Evolutionary conservation across 30 jellyfish, hydroid and myxozoan species (phyloP), one percentile per base, ranked within the genome.

Genomic region (Hydractinia echinata): DNA sequence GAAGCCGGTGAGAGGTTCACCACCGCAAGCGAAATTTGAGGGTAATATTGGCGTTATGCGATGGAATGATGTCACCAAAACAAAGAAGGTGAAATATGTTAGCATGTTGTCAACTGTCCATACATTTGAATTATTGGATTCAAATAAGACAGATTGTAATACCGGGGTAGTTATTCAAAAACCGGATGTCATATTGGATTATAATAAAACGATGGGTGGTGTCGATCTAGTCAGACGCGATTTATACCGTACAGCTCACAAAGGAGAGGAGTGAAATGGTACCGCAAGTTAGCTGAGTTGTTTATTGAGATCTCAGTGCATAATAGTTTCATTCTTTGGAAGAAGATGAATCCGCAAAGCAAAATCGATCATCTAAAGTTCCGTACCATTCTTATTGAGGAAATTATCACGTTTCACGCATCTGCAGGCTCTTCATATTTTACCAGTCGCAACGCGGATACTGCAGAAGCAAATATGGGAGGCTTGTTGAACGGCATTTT

Each of bases 31-130:
- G 52, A 9, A 14, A 9, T 73, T 9, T 73, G 84, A 53, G 9
- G 69, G 69, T 8, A 15, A 77, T n/a, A 8, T 77, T 14, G 49
- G n/a, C 44, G 69, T 77, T 14, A 53, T 77, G 84, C n/a, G 85
- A 16, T 77, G 83, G 85, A 77, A 77, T 55, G 85, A 77, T 55
- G 79, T 53, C 53, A n/a, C 67, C 83, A 77, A 77, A 52, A 77
- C 83, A 21, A n/a, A n/a, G n/a, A n/a, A n/a, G n/a, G n/a, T n/a
- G n/a, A n/a, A n/a, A n/a, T n/a, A n/a, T n/a, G n/a, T n/a, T n/a
- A n/a, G n/a, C n/a, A n/a, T n/a, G n/a, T n/a, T n/a, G n/a, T n/a
- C n/a, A n/a, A n/a, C n/a, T 53, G 85, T 77, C 15, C 85, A 77
- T 77, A 55, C 83, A 8, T 48, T 48, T 55, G 16, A 53, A 53